Base-by-base conservation (phyloP, 2,888 invertebrate genomes). In the Trachelus iudaicus region DNA sequence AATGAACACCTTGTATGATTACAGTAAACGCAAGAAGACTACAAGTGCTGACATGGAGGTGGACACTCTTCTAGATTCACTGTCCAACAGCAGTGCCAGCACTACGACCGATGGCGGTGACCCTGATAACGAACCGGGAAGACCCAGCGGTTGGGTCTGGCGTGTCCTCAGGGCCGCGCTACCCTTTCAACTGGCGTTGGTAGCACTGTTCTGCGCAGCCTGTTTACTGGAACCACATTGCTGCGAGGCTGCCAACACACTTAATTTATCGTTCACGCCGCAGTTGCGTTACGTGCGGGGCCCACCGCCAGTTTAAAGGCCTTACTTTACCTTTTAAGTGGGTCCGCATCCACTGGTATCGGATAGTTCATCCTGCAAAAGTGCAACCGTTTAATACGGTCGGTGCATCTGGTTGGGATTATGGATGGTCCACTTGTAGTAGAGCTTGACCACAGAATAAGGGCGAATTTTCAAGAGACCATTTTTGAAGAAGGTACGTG, bases 251-350 rank as follows among this genome's bases (percentile, higher is more conserved):
- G 93, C 96, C 87, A 96, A 96, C 92, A 96, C 95, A 77, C 94
- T 96, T 82, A 95, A 95, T 76, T 93, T 96, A 86, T 95, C 95
- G 0, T 92, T 97, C 69, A 95, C 95, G n/a, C 96, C 97, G 9
- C 96, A 96, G 87, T 92, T 97, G 78, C 95, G 95, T 85, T 97
- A 97, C 90, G 94, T 96, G n/a, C 94, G 95, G 80, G 96, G 96
- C 81, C 96, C 96, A 15, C 97, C 96, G 33, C 97, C 97, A 12
- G 94, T 96, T 84, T 96, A 94, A 94, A 90, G 79, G 33, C 40
- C 40, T 40, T 23, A 4, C 13, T 23, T 23, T 40, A 23, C 23
- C 40, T 23, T 40, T 23, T 40, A 40, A 40, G 40, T 40, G 40
- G 40, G 40, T 40, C 23, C 40, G 40, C 40, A 6, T 40, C 40